These are phyloP conservation scores for Remorina albescens DNA, from an alignment of 2,797 vertebrate genomes.

Conservation along the genomic window DNA sequence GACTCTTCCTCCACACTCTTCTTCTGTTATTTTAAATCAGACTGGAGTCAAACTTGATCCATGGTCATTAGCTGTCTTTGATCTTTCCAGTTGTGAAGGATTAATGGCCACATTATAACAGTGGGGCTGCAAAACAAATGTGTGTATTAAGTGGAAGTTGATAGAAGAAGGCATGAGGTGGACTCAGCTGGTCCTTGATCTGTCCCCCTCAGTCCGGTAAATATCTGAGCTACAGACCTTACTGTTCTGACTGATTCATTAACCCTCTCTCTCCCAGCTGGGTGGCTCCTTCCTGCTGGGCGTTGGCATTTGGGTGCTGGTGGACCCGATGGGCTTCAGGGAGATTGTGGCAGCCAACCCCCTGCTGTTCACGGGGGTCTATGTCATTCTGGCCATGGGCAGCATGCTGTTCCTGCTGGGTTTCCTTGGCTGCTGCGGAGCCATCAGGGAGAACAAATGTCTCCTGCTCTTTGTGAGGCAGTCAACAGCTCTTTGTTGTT, in stretches of 20 bases:
- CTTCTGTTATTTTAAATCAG: neutral
- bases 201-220: too few relatives aligned
- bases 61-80: too few relatives aligned
- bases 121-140: too few relatives aligned
- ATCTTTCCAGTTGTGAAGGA: too few relatives aligned
- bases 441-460: conserved; percentile 93
- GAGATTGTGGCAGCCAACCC: conserved; percentile 93
- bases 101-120: too few relatives aligned
- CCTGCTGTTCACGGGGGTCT: conserved; percentile 90
- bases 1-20: neutral
- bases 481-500: too few relatives aligned
- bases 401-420: conserved; percentile 93
- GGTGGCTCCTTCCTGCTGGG: conserved; percentile 91
- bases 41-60: too few relatives aligned
- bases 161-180: too few relatives aligned
- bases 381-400: conserved; percentile 92
- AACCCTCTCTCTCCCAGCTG: conserved; percentile 79
- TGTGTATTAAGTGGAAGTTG: too few relatives aligned
- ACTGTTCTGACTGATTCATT: neutral
- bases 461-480: conserved; percentile 90
- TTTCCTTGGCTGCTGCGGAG: conserved; percentile 95
- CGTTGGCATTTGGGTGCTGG: conserved; percentile 90
- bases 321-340: conserved; percentile 93
- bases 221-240: neutral
- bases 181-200: too few relatives aligned